Evolutionary conservation across 2,797 vertebrate genomes (phyloP), one percentile per base, ranked within the genome.

Genomic region (Melopsittacus undulatus): DNA sequence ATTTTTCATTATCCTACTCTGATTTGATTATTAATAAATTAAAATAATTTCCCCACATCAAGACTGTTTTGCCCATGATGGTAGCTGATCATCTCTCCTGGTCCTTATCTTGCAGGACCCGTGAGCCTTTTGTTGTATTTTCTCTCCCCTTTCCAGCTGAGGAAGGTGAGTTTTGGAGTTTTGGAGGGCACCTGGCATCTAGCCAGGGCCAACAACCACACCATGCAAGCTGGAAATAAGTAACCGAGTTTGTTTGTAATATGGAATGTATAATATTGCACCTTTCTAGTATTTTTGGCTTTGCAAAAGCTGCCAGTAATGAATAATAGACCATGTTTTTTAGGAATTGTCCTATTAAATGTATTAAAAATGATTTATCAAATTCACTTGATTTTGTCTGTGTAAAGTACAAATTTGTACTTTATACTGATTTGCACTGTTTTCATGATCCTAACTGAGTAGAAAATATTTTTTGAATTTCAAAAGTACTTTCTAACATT

Each of bases 301-400:
- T 61, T 89, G 72, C 56, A 24, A 34, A 57, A 81, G 2, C 30
- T 80, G 74, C 74, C 78, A 40, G 26, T 81, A 38, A 66, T 34
- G 51, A 72, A 81, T 62, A 67, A 52, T 38, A 0, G 18, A 48
- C 3, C 48, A 82, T 76, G 48, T 24, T 74, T 70, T 4, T 9
- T 52, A 73, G 56, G 22, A 89, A 57, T 45, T 81, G 2, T 64
- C 36, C 16, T 63, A 17, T 30, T 83, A 77, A 92, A 74, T 73
- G 4, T 52, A 52, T 45, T 57, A 93, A 61, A 40, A 69, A 38
- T 13, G 3, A 49, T 95, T 92, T 86, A 43, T 76, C 19, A 54
- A 91, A 63, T 69, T 11, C 0, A 3, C 15, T 30, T 0, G 0
- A 8, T 59, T 84, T 73, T 80, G 0, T 74, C 14, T 57, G 54